Percentiles rank a stretch among this genome's conserved stretches.
Evolutionary conservation across 2,113 vertebrate genomes (phyloP).

Genomic region (Otolemur garnettii): DNA sequence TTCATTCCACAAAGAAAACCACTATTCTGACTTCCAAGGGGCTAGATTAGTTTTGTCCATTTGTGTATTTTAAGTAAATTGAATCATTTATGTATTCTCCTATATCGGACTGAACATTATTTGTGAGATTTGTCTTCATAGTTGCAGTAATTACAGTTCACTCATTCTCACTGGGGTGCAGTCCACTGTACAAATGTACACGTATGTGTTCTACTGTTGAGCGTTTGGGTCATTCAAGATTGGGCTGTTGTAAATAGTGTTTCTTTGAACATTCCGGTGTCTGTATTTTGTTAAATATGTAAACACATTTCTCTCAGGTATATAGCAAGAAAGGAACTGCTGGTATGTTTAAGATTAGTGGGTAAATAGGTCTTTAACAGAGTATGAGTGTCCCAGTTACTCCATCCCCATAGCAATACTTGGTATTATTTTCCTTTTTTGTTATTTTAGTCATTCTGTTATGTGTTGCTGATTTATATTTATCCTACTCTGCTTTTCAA

Average conservation of each 20-base stretch:
- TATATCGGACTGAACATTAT: background rate
- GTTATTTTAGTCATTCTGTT: background rate
- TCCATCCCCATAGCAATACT: background rate
- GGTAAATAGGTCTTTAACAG: background rate
- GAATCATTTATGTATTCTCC: background rate
- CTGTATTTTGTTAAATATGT: background rate
- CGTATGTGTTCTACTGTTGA: background rate
- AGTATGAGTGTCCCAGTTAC: background rate
- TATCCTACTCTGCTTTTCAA: background rate
- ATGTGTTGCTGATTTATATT: background rate
- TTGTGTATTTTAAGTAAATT: background rate
- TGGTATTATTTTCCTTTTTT: background rate
- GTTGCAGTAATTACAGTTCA: background rate
- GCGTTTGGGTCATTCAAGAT: background rate
- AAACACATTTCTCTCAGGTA: background rate
- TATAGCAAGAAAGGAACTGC: background rate
- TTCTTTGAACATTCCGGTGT: background rate
- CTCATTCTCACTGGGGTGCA: background rate
- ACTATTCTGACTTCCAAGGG: background rate
- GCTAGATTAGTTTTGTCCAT: background rate
- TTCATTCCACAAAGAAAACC: background rate
- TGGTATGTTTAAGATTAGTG: background rate
- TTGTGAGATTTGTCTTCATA: background rate
- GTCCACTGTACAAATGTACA: background rate
- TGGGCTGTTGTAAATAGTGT: background rate